Evolutionary conservation across 2,888 invertebrate genomes (phyloP).

Genomic region (Ophioninae sp.): DNA sequence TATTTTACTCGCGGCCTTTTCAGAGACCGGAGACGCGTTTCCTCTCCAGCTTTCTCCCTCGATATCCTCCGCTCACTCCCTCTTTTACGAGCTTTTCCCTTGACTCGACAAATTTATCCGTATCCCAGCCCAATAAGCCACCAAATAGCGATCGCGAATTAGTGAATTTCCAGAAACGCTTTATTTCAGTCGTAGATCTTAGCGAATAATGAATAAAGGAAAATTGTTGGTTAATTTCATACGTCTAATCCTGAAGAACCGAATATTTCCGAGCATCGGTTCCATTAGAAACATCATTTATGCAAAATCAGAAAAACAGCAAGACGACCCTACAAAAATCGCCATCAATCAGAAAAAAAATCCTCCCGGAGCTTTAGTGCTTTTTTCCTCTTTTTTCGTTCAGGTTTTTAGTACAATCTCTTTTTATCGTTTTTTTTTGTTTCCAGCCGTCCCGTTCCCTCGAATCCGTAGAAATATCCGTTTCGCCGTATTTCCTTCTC

Average conservation of each 20-base stretch:
- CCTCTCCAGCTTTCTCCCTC: constrained; percentile 63
- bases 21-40: constrained; percentile 1
- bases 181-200: too few species aligned
- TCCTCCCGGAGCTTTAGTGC: constrained; percentile 10
- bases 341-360: constrained; percentile 14
- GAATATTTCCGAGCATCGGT: too few species aligned
- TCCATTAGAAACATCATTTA: too few species aligned
- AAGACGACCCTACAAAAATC: background rate
- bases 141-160: background rate
- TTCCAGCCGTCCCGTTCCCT: constrained; percentile 12
- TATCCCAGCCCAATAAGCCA: constrained; percentile 68
- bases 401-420: too few species aligned
- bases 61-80: constrained; percentile 70
- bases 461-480: constrained; percentile 10
- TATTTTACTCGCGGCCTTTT: constrained; percentile 41
- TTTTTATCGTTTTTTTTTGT: background rate
- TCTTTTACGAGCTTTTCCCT: constrained; percentile 55
- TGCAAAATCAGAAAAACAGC: background rate
- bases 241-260: too few species aligned
- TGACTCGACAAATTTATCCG: constrained; percentile 78
- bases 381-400: constrained; percentile 20
- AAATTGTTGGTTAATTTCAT: too few species aligned
- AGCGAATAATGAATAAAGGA: too few species aligned
- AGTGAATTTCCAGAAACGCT: background rate
- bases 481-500: constrained; percentile 13